These are phyloP conservation scores for Argyresthia goedartella DNA, from an alignment of 2,888 invertebrate genomes.

Conservation along the genomic window DNA sequence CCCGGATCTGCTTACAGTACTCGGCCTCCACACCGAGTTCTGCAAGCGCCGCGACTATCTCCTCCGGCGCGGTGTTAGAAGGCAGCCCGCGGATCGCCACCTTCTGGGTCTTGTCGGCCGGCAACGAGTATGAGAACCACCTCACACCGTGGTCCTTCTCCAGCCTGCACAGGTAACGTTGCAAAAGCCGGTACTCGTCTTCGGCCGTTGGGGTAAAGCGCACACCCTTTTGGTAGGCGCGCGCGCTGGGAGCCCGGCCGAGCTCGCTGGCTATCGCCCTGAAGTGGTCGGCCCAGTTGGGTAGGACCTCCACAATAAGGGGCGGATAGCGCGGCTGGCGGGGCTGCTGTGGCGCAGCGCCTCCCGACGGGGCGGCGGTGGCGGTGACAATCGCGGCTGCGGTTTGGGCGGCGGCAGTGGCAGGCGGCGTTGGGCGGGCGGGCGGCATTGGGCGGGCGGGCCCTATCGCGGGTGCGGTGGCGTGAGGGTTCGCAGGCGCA, in stretches of 20 bases:
- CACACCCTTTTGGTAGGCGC: not conserved
- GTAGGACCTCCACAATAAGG: not conserved
- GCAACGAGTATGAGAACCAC: not conserved
- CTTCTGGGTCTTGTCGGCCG: not conserved
- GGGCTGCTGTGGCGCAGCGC: too few species aligned
- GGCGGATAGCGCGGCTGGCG: not conserved
- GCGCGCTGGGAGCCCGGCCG: constrained; percentile 11
- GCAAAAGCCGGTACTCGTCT: not conserved
- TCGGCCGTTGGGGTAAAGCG: not conserved
- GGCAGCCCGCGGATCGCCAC: constrained; percentile 1
- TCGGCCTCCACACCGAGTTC: not conserved
- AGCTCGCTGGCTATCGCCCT: not conserved
- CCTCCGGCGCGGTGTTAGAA: not conserved
- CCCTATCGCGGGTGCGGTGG: not conserved
- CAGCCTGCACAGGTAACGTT: not conserved
- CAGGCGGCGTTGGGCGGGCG: not conserved
- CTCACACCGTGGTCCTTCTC: not conserved
- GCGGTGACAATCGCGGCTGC: too few species aligned
- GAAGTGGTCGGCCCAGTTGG: not conserved
- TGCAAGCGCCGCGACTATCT: not conserved
- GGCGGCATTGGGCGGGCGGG: not conserved
- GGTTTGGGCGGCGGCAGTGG: not conserved
- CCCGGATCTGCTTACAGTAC: not conserved
- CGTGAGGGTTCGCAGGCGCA: not conserved
- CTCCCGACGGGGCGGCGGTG: too few species aligned